Conservation (phyloP, 2,797 vertebrate genomes). For the Australoheros facetus region DNA sequence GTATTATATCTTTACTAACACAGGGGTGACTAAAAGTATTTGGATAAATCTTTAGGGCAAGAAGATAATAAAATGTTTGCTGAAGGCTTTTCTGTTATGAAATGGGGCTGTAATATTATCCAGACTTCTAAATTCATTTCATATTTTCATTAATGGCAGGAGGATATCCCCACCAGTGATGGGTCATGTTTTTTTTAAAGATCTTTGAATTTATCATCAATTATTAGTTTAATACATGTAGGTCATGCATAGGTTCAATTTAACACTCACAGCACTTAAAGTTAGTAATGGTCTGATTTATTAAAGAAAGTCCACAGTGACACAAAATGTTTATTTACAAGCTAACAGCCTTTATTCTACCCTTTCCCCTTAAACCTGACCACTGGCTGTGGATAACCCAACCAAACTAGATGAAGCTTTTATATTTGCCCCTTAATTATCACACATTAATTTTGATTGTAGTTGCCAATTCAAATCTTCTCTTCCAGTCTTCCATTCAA, state of each 20-base stretch:
- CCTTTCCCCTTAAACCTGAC: background rate
- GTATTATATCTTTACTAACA: too few relatives aligned
- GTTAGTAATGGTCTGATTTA: background rate
- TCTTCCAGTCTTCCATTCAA: background rate
- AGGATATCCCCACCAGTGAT: too few relatives aligned
- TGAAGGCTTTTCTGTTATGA: too few relatives aligned
- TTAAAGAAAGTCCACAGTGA: background rate
- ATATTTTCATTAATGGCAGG: too few relatives aligned
- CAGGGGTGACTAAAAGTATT: too few relatives aligned
- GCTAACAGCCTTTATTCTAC: background rate
- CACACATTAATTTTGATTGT: background rate
- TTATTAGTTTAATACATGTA: background rate
- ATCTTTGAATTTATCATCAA: constrained; percentile 11
- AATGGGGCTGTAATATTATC: too few relatives aligned
- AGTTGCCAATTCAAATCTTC: constrained; percentile 18
- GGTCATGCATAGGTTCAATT: too few relatives aligned
- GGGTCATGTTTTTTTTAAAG: background rate
- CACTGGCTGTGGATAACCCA: background rate
- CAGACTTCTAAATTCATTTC: too few relatives aligned
- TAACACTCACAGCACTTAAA: background rate
- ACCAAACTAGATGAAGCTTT: background rate
- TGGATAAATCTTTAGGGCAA: too few relatives aligned
- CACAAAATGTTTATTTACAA: background rate
- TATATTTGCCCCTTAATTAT: background rate
- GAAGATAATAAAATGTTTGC: too few relatives aligned